Evolutionary conservation across 1,140 invertebrate genomes (phyloP).

Genomic region (Drosophila lowei): DNA sequence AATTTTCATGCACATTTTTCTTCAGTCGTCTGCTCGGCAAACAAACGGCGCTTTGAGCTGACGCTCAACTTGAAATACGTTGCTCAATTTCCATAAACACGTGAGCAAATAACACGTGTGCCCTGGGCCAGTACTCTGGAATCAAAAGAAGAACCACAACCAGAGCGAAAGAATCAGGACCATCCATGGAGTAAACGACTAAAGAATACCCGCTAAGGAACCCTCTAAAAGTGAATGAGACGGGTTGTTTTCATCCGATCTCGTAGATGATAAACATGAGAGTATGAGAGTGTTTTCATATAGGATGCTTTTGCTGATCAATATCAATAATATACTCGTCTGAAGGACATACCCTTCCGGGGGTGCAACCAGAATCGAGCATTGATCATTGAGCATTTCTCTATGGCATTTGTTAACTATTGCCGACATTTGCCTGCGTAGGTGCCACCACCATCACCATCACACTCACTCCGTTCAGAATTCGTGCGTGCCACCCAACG

Average conservation of each 20-base stretch:
- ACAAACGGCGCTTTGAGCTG: constrained; percentile 65
- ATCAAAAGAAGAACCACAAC: background rate
- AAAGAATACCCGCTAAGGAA: no score
- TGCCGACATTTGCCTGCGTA: constrained; percentile 56
- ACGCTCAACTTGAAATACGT: constrained; percentile 72
- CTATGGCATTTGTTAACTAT: constrained; percentile 65
- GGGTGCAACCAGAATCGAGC: no score
- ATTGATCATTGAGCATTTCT: no score
- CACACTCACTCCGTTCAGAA: background rate
- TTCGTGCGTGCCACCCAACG: background rate
- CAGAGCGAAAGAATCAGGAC: background rate
- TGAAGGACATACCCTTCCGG: no score
- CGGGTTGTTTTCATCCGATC: no score
- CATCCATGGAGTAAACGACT: background rate
- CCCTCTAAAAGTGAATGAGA: no score
- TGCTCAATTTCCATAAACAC: constrained; percentile 81
- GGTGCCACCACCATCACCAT: constrained; percentile 9
- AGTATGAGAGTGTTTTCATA: no score
- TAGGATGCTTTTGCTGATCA: no score
- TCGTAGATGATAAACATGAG: no score
- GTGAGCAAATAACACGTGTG: constrained; percentile 81
- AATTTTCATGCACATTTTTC: constrained; percentile 76
- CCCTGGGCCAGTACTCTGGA: constrained; percentile 1
- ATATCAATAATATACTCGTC: no score
- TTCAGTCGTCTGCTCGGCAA: constrained; percentile 36